These are phyloP conservation scores for Meda fulgida DNA, from an alignment of 2,797 vertebrate species.

Conservation along the genomic window DNA sequence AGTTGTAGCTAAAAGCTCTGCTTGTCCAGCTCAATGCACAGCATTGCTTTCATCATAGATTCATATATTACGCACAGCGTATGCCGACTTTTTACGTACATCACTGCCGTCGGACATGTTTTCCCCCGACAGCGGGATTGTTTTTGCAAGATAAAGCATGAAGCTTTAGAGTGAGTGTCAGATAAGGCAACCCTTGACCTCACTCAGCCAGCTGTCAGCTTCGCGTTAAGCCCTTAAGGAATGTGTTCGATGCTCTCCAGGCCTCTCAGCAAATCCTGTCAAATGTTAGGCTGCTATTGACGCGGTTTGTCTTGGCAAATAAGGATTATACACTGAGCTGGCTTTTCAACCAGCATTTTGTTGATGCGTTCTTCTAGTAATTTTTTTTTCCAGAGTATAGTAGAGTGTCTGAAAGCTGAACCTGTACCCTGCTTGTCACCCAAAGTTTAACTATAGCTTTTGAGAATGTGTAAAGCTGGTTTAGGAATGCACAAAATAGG, in stretches of 20 bases:
- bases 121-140: constrained; percentile 23
- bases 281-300: constrained; percentile 81
- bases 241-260: constrained; percentile 72
- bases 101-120: constrained; percentile 65
- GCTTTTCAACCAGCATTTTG: constrained; percentile 69
- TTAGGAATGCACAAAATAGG: too few species aligned
- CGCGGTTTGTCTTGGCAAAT: constrained; percentile 81
- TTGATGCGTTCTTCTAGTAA: constrained; percentile 18
- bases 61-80: background rate
- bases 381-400: constrained; percentile 5
- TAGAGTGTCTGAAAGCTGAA: constrained; percentile 34
- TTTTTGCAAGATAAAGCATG: constrained; percentile 45
- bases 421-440: background rate
- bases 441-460: constrained; percentile 19
- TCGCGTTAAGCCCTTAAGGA: constrained; percentile 80
- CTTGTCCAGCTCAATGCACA: constrained; percentile 44
- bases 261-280: constrained; percentile 79
- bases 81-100: constrained; percentile 8
- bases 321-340: constrained; percentile 74
- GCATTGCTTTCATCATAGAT: constrained; percentile 10
- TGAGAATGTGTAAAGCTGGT: too few species aligned
- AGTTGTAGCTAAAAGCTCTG: constrained; percentile 53
- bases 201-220: constrained; percentile 80
- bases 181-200: constrained; percentile 75
- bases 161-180: constrained; percentile 54